Conservation (phyloP, 2,888 invertebrate species). For the Hyposoter didymator region DNA sequence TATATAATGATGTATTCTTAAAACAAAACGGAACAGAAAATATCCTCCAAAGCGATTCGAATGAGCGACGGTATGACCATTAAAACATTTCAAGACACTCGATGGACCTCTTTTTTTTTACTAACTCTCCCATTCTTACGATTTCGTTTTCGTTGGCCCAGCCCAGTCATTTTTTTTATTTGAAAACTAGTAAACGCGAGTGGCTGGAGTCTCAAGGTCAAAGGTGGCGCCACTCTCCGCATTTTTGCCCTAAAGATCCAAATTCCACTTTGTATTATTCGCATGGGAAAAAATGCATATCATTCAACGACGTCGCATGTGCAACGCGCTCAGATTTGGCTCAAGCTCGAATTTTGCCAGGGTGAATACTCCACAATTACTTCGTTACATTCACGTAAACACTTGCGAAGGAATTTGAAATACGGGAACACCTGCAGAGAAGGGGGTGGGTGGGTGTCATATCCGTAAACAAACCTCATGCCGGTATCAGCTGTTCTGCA, state of each 20-base stretch:
- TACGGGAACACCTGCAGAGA: not conserved
- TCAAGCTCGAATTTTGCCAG: not conserved
- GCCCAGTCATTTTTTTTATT: not conserved
- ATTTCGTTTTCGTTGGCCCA: no score
- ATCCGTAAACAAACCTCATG: not conserved
- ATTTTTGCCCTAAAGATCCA: not conserved
- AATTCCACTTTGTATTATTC: not conserved
- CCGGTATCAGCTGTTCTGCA: not conserved
- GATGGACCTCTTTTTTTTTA: not conserved
- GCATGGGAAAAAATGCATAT: not conserved
- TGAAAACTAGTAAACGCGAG: not conserved
- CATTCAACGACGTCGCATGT: not conserved
- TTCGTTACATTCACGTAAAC: not conserved
- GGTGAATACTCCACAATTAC: not conserved
- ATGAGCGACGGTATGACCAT: not conserved
- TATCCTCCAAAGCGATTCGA: conserved; percentile 9
- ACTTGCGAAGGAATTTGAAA: not conserved
- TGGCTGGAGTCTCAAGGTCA: not conserved
- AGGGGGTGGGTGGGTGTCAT: not conserved
- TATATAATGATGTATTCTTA: conserved; percentile 32
- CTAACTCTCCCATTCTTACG: not conserved
- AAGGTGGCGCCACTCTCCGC: not conserved
- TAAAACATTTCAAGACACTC: conserved; percentile 18
- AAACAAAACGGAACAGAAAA: conserved; percentile 1
- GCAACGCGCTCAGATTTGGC: not conserved